phyloP scores from a whole-genome alignment of 2,888 invertebrate genomes.

The Spodoptera exigua region DNA sequence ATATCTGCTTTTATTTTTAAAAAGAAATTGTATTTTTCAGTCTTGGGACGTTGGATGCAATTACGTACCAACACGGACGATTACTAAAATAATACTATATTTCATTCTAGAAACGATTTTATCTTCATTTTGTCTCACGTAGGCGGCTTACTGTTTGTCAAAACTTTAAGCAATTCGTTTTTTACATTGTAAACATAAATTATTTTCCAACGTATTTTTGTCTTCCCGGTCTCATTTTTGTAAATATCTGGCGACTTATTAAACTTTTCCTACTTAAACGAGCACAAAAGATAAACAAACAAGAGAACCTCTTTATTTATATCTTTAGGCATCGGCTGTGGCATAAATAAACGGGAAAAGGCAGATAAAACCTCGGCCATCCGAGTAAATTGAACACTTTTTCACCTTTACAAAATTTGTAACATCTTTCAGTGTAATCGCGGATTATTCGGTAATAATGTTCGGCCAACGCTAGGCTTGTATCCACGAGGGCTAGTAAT shows the following conservation, averaged over 20 bases:
- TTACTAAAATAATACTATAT: not conserved
- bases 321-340: conserved; percentile 28
- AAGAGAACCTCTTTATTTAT: conserved; percentile 35
- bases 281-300: conserved; percentile 15
- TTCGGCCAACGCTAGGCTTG: conserved; percentile 65
- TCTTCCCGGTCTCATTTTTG: not conserved
- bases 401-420: conserved; percentile 69
- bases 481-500: conserved; percentile 68
- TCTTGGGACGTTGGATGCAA: too few relatives aligned
- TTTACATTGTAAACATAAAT: too few relatives aligned
- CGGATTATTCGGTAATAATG: conserved; percentile 70
- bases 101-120: not conserved
- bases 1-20: conserved; percentile 53
- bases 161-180: too few relatives aligned
- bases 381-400: conserved; percentile 67
- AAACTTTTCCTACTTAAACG: not conserved
- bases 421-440: conserved; percentile 66
- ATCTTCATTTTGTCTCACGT: too few relatives aligned
- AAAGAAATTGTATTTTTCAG: conserved; percentile 27
- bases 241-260: conserved; percentile 5
- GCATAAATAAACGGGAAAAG: conserved; percentile 53
- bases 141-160: too few relatives aligned
- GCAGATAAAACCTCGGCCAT: conserved; percentile 61
- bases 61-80: too few relatives aligned
- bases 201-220: not conserved